Evolutionary conservation across 2,113 vertebrate genomes (phyloP), one percentile per base, ranked within the genome.

Genomic region (Indicator indicator): DNA sequence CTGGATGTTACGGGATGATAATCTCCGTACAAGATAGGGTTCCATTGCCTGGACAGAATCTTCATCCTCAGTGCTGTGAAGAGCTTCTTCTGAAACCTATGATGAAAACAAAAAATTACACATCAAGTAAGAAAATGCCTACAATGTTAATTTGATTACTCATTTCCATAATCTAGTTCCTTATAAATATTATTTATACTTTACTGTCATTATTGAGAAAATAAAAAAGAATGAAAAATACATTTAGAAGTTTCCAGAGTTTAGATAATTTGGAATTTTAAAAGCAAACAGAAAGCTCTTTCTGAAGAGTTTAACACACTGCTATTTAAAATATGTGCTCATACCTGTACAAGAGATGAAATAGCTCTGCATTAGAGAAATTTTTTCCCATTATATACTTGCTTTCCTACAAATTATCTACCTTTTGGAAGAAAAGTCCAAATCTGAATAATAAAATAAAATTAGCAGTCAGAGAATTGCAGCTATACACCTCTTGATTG

Each of bases 1-100:
- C 95, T 99, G 99, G 62, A 99, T 78, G 3, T 97, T 98, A 59
- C 99, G 98, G 42, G 98, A 98, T 0, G 99, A 99, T n/a, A 99
- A 98, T 89, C 99, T 98, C 38, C 98, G 97, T 4, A 99, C 98
- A 14, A 98, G 93, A 80, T 98, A 99, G 33, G 99, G 98, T 71
- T 99, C 99, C 98, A 98, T 97, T 94, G 97, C 98, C 48, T 97
- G 97, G 28, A 97, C 85, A 20, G 97, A 69, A 15, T 96, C 98
- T 42, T 98, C 97, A 9, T 99, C 98, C 42, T 98, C 98, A 63
- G 93, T 90, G 33, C 73, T 95, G 72, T 97, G 98, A 80, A 98
- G 89, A n/a, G 96, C 95, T 89, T 99, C 98, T 94, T 98, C 99
- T 12, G 98, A 98, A 85, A 98, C 98, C 99, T 99, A 80, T 5